These are phyloP conservation scores for Dendronephthya gigantea DNA, from an alignment of 64 coral and sea anemone genomes.

Conservation along the genomic window DNA sequence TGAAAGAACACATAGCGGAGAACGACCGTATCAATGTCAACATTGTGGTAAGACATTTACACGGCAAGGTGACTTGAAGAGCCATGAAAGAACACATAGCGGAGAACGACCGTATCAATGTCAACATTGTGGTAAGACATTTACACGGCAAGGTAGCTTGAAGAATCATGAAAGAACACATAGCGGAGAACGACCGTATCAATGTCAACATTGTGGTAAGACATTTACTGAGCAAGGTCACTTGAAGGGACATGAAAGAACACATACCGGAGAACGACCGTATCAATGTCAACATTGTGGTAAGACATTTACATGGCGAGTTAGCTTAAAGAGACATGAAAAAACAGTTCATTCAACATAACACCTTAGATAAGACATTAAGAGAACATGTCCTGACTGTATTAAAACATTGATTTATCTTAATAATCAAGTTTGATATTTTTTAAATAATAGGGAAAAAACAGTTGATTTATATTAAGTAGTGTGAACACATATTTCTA, in stretches of 20 bases:
- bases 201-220: constrained; percentile 20
- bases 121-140: constrained; percentile 37
- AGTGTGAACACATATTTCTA: no score
- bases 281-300: neutral
- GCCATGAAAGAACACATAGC: constrained; percentile 37
- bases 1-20: constrained; percentile 5
- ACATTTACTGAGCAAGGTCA: neutral
- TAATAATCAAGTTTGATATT: no score
- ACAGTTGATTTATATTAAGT: no score
- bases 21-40: constrained; percentile 29
- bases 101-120: constrained; percentile 32
- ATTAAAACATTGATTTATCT: no score
- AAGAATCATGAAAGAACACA: constrained; percentile 6
- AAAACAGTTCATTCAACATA: no score
- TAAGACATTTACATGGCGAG: neutral
- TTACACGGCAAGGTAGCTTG: neutral
- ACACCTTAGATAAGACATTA: no score
- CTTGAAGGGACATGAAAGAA: neutral
- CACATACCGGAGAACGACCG: neutral
- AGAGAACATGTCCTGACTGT: no score
- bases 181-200: constrained; percentile 20
- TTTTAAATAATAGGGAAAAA: no score
- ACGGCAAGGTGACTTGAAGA: neutral
- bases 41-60: constrained; percentile 35
- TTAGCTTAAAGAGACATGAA: neutral